Evolutionary conservation across 2,797 vertebrate genomes (phyloP).

Genomic region (Sibirionetta formosa): DNA sequence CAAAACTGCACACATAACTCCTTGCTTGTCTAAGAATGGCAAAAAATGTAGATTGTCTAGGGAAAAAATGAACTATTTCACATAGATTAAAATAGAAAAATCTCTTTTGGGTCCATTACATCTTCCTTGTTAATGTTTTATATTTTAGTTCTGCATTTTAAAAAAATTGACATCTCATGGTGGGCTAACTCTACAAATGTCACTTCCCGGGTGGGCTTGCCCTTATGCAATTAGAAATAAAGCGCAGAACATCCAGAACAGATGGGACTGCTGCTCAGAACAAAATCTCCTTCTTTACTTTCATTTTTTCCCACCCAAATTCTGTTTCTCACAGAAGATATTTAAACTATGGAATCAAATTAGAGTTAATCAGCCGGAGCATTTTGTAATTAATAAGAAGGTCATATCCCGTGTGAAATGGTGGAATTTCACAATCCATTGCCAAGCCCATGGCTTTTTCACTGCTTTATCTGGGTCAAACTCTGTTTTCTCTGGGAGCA

Average conservation of each 20-base stretch:
- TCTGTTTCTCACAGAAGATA: conserved; percentile 16
- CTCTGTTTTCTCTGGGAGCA: neutral
- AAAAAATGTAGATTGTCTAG: neutral
- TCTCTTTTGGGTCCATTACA: neutral
- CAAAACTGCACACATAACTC: neutral
- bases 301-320: conserved; percentile 17
- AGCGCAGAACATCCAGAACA: neutral
- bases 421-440: conserved; percentile 39
- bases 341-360: conserved; percentile 42
- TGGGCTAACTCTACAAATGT: neutral
- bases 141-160: neutral
- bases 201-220: neutral
- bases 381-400: conserved; percentile 61
- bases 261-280: neutral
- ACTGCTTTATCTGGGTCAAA: neutral
- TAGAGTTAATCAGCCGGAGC: conserved; percentile 19
- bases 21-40: neutral
- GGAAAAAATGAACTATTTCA: neutral
- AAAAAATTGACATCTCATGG: neutral
- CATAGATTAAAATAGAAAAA: conserved; percentile 1
- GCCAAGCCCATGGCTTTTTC: conserved; percentile 46
- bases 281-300: neutral
- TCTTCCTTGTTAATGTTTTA: neutral
- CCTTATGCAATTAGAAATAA: conserved; percentile 22
- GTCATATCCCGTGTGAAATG: conserved; percentile 5